These are phyloP conservation scores for Leptinotarsa tumamoca DNA, from an alignment of 2,888 invertebrate genomes.

Conservation along the genomic window DNA sequence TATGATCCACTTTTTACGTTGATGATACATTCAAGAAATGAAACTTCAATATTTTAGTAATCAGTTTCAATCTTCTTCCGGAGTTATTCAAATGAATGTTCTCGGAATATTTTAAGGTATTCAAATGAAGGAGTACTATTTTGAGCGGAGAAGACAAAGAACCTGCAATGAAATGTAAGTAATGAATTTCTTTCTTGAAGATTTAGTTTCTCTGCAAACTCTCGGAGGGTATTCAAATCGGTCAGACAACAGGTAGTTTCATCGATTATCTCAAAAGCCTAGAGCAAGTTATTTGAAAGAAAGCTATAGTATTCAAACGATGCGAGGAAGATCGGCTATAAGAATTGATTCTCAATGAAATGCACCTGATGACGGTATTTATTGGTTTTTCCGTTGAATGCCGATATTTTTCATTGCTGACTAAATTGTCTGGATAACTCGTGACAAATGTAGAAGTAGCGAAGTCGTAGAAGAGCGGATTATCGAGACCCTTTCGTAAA, in stretches of 20 bases:
- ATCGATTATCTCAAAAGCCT: slow-evolving; percentile 3
- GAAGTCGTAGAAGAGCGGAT: not conserved
- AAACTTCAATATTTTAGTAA: too few relatives aligned
- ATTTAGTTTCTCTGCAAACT: slow-evolving; percentile 9
- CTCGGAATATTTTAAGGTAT: not conserved
- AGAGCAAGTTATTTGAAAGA: not conserved
- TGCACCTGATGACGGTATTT: slow-evolving; percentile 2
- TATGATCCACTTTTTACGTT: too few relatives aligned
- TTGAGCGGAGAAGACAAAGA: not conserved
- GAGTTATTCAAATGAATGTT: too few relatives aligned
- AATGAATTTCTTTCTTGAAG: not conserved
- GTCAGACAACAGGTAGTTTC: slow-evolving; percentile 12
- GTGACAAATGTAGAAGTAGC: not conserved
- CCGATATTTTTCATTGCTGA: not conserved
- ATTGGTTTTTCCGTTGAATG: not conserved
- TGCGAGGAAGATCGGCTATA: not conserved
- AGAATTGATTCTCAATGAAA: slow-evolving; percentile 7
- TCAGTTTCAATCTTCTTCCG: too few relatives aligned
- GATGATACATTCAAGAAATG: too few relatives aligned
- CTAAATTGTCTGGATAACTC: not conserved
- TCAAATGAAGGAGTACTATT: not conserved
- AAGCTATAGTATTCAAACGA: slow-evolving; percentile 9
- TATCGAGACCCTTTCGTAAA: too few relatives aligned
- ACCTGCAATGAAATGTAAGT: not conserved
- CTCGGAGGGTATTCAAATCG: slow-evolving; percentile 9